These are phyloP conservation scores for Himalopsyche anomala DNA, from an alignment of 2,888 invertebrate species.

Conservation along the genomic window DNA sequence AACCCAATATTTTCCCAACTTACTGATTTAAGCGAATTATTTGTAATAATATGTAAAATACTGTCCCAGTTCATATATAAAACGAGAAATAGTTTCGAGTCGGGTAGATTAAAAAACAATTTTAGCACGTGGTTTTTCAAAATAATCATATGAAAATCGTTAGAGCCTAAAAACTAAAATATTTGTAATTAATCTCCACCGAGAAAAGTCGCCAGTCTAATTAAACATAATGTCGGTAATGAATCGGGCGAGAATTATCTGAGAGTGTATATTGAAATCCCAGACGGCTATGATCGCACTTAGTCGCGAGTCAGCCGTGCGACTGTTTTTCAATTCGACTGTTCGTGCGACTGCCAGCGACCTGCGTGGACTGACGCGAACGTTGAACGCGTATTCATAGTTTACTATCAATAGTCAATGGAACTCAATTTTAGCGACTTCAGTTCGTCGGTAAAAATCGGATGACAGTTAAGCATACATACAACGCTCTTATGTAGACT, in stretches of 20 bases:
- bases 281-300: conserved; percentile 17
- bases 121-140: too few relatives aligned
- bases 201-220: not conserved
- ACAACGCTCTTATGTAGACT: too few relatives aligned
- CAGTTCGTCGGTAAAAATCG: not conserved
- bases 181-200: not conserved
- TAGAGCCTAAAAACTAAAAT: too few relatives aligned
- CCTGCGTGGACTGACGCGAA: not conserved
- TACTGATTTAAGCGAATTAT: too few relatives aligned
- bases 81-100: too few relatives aligned
- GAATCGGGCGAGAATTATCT: not conserved
- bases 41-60: too few relatives aligned
- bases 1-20: too few relatives aligned
- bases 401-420: not conserved
- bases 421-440: not conserved
- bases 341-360: not conserved
- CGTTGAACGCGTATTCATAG: not conserved
- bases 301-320: conserved; percentile 26
- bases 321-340: not conserved
- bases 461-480: not conserved
- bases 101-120: too few relatives aligned
- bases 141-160: too few relatives aligned
- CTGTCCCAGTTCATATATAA: too few relatives aligned
- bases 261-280: not conserved
- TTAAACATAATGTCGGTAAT: not conserved